Percentiles rank a stretch among this genome's conserved stretches.
Conservation (phyloP, 2,888 invertebrate species). For the Eilema caniola region DNA sequence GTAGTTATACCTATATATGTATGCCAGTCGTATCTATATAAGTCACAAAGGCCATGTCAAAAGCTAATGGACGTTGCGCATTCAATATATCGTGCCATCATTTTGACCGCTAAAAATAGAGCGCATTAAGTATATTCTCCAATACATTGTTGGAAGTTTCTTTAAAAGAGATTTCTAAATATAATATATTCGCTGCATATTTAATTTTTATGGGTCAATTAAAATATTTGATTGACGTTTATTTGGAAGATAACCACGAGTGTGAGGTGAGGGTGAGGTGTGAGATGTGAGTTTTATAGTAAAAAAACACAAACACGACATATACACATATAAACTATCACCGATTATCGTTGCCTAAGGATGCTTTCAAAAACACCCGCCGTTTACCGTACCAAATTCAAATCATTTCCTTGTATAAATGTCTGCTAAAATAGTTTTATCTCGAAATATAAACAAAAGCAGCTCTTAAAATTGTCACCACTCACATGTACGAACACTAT, state of each 20-base stretch:
- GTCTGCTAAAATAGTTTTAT: not conserved
- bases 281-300: too few species aligned
- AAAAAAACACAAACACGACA: too few species aligned
- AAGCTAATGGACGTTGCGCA: not conserved
- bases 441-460: not conserved
- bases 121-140: not conserved
- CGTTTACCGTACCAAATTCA: not conserved
- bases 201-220: too few species aligned
- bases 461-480: not conserved
- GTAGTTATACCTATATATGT: too few species aligned
- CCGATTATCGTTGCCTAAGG: too few species aligned
- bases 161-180: not conserved
- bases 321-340: not conserved
- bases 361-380: not conserved
- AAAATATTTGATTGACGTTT: too few species aligned
- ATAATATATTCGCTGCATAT: too few species aligned
- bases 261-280: too few species aligned
- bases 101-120: not conserved
- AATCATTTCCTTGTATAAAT: not conserved
- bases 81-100: not conserved
- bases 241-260: too few species aligned
- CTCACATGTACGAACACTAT: not conserved
- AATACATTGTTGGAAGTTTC: not conserved
- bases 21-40: not conserved
- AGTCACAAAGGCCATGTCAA: not conserved